Conservation (phyloP, 2,888 invertebrate genomes). For the Amiota minor region DNA sequence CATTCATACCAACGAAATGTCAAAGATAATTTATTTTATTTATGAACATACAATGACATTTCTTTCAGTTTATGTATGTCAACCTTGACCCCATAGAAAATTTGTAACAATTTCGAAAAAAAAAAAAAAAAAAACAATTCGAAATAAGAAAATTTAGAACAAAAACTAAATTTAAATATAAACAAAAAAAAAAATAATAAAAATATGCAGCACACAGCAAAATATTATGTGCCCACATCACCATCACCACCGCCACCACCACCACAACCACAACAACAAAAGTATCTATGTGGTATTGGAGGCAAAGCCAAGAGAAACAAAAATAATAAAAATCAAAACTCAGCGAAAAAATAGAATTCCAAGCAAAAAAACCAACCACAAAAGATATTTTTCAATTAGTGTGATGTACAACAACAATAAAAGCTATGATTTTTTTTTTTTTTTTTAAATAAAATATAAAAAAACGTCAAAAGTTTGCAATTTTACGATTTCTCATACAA, state of each 20-base stretch:
- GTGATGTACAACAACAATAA: neutral
- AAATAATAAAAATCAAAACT: neutral
- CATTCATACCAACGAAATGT: neutral
- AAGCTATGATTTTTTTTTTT: no score
- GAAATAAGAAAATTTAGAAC: neutral
- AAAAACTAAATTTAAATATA: neutral
- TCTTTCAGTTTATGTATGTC: neutral
- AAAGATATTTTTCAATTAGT: slow-evolving; percentile 18
- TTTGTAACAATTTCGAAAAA: neutral
- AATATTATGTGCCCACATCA: neutral
- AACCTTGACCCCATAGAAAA: slow-evolving; percentile 24
- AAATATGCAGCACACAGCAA: slow-evolving; percentile 9
- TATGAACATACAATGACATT: neutral
- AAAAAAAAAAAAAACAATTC: neutral
- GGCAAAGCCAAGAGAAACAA: no score
- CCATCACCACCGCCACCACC: neutral
- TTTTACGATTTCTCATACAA: neutral
- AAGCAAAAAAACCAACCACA: slow-evolving; percentile 2
- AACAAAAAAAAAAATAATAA: slow-evolving; percentile 5
- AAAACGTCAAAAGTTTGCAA: slow-evolving; percentile 10
- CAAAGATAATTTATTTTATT: slow-evolving; percentile 22
- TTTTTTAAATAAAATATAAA: no score
- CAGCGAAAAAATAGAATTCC: neutral
- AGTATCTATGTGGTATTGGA: neutral
- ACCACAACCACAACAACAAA: neutral